Base-by-base conservation (phyloP, 2,797 vertebrate species). In the Antrozous pallidus region DNA sequence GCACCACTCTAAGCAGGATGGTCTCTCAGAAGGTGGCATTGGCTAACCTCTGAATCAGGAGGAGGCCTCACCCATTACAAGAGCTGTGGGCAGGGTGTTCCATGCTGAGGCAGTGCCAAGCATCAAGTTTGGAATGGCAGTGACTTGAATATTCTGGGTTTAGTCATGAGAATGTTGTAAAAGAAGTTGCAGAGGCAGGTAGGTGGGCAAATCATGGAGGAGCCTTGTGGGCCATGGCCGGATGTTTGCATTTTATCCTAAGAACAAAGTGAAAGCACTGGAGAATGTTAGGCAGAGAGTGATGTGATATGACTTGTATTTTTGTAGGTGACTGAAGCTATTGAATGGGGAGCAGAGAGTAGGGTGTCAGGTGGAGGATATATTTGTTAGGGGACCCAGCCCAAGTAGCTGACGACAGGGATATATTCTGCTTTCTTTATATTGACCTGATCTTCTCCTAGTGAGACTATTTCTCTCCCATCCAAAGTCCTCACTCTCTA, bases 161-260 rank as follows among this genome's bases (percentile, higher is more conserved):
- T 75, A 81, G 14, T 40, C 20, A 33, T 49, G 58, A 58, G 45
- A 40, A 56, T 36, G 20, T 5, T 20, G 28, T 5, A 18, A 65
- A 58, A 16, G 17, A 88, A n/a, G 22, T 31, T n/a, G 13, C 2
- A 24, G n/a, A 69, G 45, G 1, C 61, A 54, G 54, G 20, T 38
- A 45, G 28, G 33, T 38, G 33, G 31, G 13, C 16, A 36, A n/a
- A 22, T 56, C 13, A 24, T 10, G 16, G 63, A 54, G 63, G 10
- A 71, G 40, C 0, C 3, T 49, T n/a, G 5, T 17, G n/a, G 31
- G 16, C 10, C 58, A 31, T 61, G 31, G 51, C 2, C 9, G 38
- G 17, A 42, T 28, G 12, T 67, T 95, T 54, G 20, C 67, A 13
- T 83, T 92, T 91, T 26, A 58, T 91, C 67, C n/a, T 61, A 26